Evolutionary conservation across 1,140 invertebrate genomes (phyloP).

Genomic region (Cecropterus lyciades): DNA sequence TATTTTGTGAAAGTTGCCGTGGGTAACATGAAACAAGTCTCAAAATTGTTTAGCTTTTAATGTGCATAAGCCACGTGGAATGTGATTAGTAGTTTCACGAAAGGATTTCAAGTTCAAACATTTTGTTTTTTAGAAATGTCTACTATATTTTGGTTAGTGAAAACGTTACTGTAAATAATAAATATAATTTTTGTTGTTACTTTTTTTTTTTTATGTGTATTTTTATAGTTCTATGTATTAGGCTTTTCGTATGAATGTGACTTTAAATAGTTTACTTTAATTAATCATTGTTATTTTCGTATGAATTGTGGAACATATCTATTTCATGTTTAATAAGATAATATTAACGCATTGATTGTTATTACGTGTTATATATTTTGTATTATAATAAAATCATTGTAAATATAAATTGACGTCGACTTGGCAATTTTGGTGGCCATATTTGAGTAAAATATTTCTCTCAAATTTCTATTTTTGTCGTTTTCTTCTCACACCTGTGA

Average conservation of each 20-base stretch:
- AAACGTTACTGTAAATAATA: conserved; percentile 11
- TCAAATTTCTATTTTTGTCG: conserved; percentile 60
- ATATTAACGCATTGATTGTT: conserved; percentile 57
- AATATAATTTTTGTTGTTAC: not conserved
- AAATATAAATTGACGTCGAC: conserved; percentile 54
- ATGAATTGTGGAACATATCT: conserved; percentile 75
- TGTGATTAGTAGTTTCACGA: not conserved
- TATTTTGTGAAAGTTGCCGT: too few species aligned
- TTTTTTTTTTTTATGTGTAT: not conserved
- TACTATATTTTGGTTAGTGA: conserved; percentile 14
- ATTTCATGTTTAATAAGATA: conserved; percentile 67
- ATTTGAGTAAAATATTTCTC: conserved; percentile 52
- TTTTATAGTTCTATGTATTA: conserved; percentile 6
- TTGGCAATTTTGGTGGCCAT: conserved; percentile 49
- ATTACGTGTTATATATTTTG: conserved; percentile 59
- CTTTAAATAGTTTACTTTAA: not conserved
- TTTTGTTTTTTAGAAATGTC: not conserved
- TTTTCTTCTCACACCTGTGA: conserved; percentile 77
- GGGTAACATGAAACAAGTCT: too few species aligned
- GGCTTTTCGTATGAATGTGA: not conserved
- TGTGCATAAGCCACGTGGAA: not conserved
- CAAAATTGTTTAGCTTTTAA: conserved; percentile 6
- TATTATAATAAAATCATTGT: conserved; percentile 60
- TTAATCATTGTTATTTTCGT: conserved; percentile 40
- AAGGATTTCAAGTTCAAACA: not conserved